Evolutionary conservation across 2,888 invertebrate genomes (phyloP).

Genomic region (Cryptophagus acutangulus): DNA sequence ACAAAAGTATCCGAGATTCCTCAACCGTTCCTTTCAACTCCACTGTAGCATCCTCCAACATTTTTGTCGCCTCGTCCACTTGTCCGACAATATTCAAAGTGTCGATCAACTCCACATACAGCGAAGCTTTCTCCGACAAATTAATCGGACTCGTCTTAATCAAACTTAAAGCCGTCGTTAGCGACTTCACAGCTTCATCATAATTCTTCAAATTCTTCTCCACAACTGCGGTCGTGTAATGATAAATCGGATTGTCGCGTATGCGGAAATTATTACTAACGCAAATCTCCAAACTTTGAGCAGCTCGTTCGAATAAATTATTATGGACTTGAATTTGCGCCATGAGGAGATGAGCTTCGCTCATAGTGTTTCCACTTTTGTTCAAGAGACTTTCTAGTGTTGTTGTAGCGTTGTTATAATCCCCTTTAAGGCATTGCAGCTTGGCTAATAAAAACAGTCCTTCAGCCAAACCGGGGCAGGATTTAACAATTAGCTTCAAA

Average conservation of each 20-base stretch:
- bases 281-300: conserved; percentile 82
- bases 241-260: conserved; percentile 85
- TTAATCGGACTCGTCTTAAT: conserved; percentile 49
- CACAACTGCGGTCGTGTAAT: conserved; percentile 79
- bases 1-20: conserved; percentile 73
- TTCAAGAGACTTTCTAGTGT: conserved; percentile 70
- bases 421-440: conserved; percentile 75
- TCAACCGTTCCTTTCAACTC: conserved; percentile 75
- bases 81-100: conserved; percentile 65
- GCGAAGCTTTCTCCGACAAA: conserved; percentile 73
- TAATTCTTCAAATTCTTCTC: conserved; percentile 69
- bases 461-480: conserved; percentile 74
- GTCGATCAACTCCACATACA: conserved; percentile 83
- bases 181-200: conserved; percentile 68
- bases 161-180: conserved; percentile 69
- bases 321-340: conserved; percentile 78
- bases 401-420: conserved; percentile 64
- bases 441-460: conserved; percentile 70
- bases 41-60: conserved; percentile 70
- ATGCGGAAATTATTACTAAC: conserved; percentile 91
- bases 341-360: conserved; percentile 79
- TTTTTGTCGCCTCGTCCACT: conserved; percentile 72
- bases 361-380: conserved; percentile 69
- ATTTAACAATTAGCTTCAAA: conserved; percentile 66
- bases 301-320: conserved; percentile 67